phyloP scores from a whole-genome alignment of 2,888 invertebrate species.

The Drosophila sordidula region DNA sequence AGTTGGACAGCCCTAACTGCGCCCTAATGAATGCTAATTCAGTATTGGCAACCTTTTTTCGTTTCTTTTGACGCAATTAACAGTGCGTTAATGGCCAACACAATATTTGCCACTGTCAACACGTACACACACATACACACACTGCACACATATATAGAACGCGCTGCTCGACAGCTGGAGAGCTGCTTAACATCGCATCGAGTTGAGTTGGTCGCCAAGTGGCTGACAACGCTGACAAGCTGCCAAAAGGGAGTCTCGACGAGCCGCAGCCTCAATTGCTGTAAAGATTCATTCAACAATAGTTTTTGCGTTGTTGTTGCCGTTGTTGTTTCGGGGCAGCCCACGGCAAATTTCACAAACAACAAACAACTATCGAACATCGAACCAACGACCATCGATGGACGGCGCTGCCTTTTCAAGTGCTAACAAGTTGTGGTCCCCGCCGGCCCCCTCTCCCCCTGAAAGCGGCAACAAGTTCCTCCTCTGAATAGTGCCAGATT shows the following conservation, averaged over 20 bases:
- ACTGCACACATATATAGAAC: slow-evolving; percentile 7
- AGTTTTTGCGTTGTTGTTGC: slow-evolving; percentile 17
- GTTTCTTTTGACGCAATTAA: slow-evolving; percentile 44
- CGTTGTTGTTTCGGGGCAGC: slow-evolving; percentile 36
- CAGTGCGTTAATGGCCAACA: slow-evolving; percentile 56
- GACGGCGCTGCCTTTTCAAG: slow-evolving; percentile 58
- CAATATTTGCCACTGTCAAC: slow-evolving; percentile 41
- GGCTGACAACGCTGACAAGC: slow-evolving; percentile 45
- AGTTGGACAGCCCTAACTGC: slow-evolving; percentile 28
- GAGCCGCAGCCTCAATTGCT: slow-evolving; percentile 25
- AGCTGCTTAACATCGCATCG: slow-evolving; percentile 45
- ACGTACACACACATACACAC: slow-evolving; percentile 11
- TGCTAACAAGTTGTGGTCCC: slow-evolving; percentile 62
- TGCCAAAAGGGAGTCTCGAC: slow-evolving; percentile 49
- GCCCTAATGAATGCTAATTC: slow-evolving; percentile 61
- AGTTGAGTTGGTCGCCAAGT: slow-evolving; percentile 43
- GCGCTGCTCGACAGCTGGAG: slow-evolving; percentile 26
- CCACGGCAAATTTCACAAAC: slow-evolving; percentile 75
- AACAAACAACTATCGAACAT: slow-evolving; percentile 23
- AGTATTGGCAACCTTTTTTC: slow-evolving; percentile 32
- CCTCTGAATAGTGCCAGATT: slow-evolving; percentile 34
- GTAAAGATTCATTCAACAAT: slow-evolving; percentile 65
- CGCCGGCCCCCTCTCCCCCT: neutral
- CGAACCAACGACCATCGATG: slow-evolving; percentile 29
- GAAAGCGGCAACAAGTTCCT: slow-evolving; percentile 35